A percentile compares a stretch with the other conserved stretches of the same genome.
phyloP scores from a whole-genome alignment of 2,113 vertebrate species.

The Coracopsis vasa region DNA sequence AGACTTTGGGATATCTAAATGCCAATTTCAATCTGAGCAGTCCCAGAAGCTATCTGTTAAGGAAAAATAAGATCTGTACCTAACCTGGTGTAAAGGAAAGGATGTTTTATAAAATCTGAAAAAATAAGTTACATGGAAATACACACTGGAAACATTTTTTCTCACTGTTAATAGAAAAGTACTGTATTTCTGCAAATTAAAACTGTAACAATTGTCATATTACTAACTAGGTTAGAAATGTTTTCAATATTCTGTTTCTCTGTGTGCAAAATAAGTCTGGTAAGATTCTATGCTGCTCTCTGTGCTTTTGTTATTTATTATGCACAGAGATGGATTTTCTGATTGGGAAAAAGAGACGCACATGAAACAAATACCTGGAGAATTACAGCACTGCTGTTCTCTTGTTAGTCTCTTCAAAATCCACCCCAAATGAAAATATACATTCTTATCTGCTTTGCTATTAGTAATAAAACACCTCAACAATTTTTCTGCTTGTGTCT shows the following conservation, averaged over 20 bases:
- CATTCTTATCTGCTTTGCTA: background rate
- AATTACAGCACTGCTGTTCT: background rate
- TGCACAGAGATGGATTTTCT: background rate
- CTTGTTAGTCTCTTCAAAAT: background rate
- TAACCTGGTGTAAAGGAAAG: background rate
- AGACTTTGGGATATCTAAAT: conserved; percentile 1
- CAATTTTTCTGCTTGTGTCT: background rate
- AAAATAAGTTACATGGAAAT: background rate
- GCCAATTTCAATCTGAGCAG: conserved; percentile 24
- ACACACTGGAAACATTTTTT: background rate
- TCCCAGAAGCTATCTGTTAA: conserved; percentile 22
- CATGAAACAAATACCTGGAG: background rate
- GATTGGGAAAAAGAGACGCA: background rate
- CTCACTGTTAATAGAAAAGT: background rate
- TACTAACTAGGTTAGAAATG: background rate
- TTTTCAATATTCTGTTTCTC: background rate
- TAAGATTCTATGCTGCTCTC: background rate
- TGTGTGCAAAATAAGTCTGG: background rate
- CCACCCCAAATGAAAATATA: background rate
- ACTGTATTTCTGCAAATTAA: background rate
- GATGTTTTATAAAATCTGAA: background rate
- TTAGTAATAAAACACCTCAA: background rate
- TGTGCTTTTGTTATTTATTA: background rate
- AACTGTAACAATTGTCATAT: background rate
- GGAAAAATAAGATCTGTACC: conserved; percentile 8